Conservation (phyloP, 2,113 vertebrate species). For the Corvus cornix region DNA sequence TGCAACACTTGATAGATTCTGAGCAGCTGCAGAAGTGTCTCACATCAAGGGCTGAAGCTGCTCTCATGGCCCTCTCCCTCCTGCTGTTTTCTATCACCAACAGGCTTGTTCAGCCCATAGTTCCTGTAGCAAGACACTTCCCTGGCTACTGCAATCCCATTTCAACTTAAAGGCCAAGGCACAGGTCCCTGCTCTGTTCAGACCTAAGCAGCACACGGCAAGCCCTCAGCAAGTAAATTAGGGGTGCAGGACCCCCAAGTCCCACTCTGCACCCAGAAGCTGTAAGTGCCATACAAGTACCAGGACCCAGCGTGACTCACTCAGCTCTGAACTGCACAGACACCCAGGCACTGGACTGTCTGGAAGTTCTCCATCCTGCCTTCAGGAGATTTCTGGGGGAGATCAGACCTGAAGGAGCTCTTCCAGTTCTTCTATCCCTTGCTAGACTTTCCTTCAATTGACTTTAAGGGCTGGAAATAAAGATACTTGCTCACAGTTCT, state of each 20-base stretch:
- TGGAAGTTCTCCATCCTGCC: slow-evolving; percentile 8
- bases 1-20: background rate
- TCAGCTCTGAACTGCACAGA: background rate
- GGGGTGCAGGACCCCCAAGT: background rate
- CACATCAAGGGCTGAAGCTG: background rate
- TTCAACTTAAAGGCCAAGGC: background rate
- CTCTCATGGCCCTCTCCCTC: background rate
- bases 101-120: background rate
- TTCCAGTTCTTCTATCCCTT: background rate
- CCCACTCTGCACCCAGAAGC: background rate
- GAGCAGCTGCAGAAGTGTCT: background rate
- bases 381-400: background rate
- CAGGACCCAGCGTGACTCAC: background rate
- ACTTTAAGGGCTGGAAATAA: background rate
- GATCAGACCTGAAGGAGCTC: background rate
- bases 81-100: background rate
- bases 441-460: background rate
- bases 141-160: background rate
- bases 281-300: background rate
- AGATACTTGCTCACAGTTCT: background rate
- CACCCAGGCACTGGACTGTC: background rate
- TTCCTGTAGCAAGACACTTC: background rate
- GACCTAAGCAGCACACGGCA: background rate
- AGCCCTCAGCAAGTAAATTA: background rate
- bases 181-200: background rate